These are phyloP conservation scores for Calycopis cecrops DNA, from an alignment of 1,140 invertebrate genomes.

Conservation along the genomic window DNA sequence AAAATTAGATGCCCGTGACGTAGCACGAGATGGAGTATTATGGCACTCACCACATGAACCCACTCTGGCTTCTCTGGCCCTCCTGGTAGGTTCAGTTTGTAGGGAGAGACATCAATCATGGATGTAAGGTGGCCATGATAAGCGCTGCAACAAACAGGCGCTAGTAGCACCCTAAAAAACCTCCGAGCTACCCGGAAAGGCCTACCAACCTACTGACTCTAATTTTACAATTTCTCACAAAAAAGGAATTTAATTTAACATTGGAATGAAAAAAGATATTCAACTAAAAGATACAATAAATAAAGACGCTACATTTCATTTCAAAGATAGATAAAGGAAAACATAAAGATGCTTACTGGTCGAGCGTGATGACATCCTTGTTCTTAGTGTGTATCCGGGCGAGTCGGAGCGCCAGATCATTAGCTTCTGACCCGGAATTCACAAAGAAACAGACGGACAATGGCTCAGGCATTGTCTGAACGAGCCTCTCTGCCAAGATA, in stretches of 20 bases:
- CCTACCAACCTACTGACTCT: background rate
- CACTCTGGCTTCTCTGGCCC: conserved; percentile 89
- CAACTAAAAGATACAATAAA: no score
- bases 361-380: conserved; percentile 93
- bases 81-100: conserved; percentile 94
- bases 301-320: background rate
- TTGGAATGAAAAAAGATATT: no score
- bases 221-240: background rate
- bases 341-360: conserved; percentile 88
- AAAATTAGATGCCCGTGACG: no score
- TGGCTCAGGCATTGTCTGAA: conserved; percentile 85
- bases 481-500: conserved; percentile 90
- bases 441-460: conserved; percentile 97
- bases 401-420: conserved; percentile 95
- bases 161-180: conserved; percentile 66
- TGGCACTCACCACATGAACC: conserved; percentile 91
- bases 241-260: no score
- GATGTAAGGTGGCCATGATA: conserved; percentile 98
- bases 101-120: conserved; percentile 97
- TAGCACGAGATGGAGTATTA: conserved; percentile 20
- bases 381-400: conserved; percentile 92
- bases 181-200: conserved; percentile 16
- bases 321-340: background rate
- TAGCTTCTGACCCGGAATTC: conserved; percentile 99
- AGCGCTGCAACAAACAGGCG: conserved; percentile 86